Base-by-base conservation (phyloP, 2,113 vertebrate species). In the Channa argus region DNA sequence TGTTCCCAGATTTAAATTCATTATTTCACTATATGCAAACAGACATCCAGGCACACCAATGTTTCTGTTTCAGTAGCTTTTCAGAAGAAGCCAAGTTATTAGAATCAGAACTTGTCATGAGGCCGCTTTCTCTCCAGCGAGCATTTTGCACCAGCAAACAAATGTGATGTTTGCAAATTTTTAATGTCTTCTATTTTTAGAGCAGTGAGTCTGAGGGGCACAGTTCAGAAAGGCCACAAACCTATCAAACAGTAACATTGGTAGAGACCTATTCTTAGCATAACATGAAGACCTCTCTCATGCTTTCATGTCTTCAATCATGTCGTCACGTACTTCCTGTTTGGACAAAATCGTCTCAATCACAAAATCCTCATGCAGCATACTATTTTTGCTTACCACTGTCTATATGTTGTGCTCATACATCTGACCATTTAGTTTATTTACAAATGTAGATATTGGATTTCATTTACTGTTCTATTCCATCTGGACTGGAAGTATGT, bases 21-120 rank as follows among this genome's bases (percentile, higher is more conserved):
- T 83, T 80, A 85, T 76, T 24, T 39, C n/a, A 34, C 52, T 55
- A 55, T 73, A 72, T 81, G 81, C 69, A 79, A 81, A 88, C 61
- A 72, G 33, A 52, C 63, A 14, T 74, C 33, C 62, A 71, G 50
- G 69, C 66, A 71, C 73, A 36, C 56, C 15, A 49, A 43, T 3
- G 5, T 71, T 63, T 61, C 52, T 55, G 24, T 77, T 73, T 77
- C 33, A 34, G 64, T 12, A 62, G 9, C 11, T 51, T 45, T 59
- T 33, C 54, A 54, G 37, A 53, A 41, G 65, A 11, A 4, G 47
- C 38, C 5, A 50, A 58, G 14, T 63, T 83, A 81, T 77, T 69
- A 46, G 47, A 78, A 67, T 78, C 66, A 79, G 66, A 81, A 55
- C 74, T 83, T 49, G 33, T 63, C 47, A 68, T 24, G 60, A 55